Evolutionary conservation across 1,140 invertebrate species (phyloP), one percentile per base, ranked within the genome.

Genomic region (Drosophila pruinosa): DNA sequence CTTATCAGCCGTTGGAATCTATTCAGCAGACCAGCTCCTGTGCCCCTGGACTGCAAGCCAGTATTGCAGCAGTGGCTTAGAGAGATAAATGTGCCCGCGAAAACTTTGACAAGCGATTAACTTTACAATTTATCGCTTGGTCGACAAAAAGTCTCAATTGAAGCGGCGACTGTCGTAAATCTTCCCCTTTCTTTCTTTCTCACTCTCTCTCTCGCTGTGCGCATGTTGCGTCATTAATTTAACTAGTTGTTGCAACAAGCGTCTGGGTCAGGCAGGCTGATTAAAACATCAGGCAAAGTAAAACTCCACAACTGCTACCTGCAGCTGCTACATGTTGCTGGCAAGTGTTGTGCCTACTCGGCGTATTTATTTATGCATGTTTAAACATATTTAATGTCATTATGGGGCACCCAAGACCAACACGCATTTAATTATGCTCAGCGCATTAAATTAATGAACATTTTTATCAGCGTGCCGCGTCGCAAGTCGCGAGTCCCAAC

Each of bases 301-400:
- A 41, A 10, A 22, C 22, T n/a, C 6, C n/a, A 3, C 12, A 14
- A 3, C 3, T 17, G 22, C 58, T 39, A 45, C 57, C 26, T 43
- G 28, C 26, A 39, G 3, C 22, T 56, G 45, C 43, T 24, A 17
- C 41, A n/a, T 10, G 4, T 34, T 34, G 31, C 5, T 5, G 10
- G 22, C 36, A 24, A 21, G 15, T 50, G 21, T 4, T 8, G 24
- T 53, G 34, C 36, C 48, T 22, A 69, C 26, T 50, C 28, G 19
- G 19, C 36, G 56, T 73, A 73, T 88, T 88, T 86, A 86, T 86
- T 88, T 88, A 86, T 86, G 82, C 82, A 88, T 86, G 83, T 79
- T 89, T 88, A 88, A 88, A 88, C 83, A 88, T 88, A 88, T 88
- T 88, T 88, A 88, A 88, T 88, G 82, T 88, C 82, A 89, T 82